Conservation (phyloP, 2,113 vertebrate genomes). For the Gymnobelideus leadbeateri region DNA sequence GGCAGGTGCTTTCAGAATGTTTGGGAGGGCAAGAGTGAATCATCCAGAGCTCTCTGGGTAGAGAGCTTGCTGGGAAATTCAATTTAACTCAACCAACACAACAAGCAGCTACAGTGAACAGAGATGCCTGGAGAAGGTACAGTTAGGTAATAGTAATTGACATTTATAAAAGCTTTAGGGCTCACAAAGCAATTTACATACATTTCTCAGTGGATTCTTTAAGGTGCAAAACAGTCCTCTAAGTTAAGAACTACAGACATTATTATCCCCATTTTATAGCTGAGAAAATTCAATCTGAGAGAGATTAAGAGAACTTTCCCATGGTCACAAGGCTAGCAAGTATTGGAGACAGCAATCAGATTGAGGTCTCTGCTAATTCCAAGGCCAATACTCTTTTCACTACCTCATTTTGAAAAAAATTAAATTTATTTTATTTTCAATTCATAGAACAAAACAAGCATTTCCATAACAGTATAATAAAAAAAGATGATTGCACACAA, state of each 20-base stretch:
- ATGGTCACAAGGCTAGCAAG: background rate
- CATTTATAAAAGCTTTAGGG: background rate
- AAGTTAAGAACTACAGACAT: background rate
- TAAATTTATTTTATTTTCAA: background rate
- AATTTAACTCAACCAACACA: background rate
- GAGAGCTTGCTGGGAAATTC: background rate
- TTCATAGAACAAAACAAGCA: background rate
- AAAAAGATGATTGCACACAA: background rate
- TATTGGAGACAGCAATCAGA: fast-evolving
- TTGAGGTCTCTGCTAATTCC: background rate
- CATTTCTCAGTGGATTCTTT: conserved; percentile 2
- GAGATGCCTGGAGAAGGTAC: background rate
- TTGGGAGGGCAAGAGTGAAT: background rate
- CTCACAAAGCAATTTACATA: background rate
- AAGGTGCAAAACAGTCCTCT: background rate
- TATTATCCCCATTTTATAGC: background rate
- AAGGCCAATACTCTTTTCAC: background rate
- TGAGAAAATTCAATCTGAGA: background rate
- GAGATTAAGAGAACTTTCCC: background rate
- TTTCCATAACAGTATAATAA: background rate
- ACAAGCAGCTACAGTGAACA: background rate
- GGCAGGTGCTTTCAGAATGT: background rate
- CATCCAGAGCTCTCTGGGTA: background rate
- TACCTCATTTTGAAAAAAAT: background rate
- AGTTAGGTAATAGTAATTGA: background rate